Percentiles rank a stretch among this genome's conserved stretches.
phyloP scores from a whole-genome alignment of 2,113 vertebrate species.

The Dolichallabes microphthalmus region DNA sequence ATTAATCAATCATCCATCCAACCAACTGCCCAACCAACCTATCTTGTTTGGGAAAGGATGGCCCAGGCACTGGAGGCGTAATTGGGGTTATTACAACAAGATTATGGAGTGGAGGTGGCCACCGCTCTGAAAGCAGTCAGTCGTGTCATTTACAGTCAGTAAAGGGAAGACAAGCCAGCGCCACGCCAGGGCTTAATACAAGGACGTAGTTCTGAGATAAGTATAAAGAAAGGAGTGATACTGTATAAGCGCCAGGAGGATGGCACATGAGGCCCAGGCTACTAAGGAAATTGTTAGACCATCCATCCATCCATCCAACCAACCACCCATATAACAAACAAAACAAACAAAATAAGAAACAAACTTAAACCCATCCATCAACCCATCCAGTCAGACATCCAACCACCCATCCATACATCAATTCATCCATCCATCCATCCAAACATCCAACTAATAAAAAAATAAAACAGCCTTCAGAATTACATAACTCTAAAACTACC shows the following conservation, averaged over 20 bases:
- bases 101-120: conserved; percentile 65
- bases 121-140: conserved; percentile 75
- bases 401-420: no score
- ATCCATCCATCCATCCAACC: background rate
- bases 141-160: conserved; percentile 72
- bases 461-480: no score
- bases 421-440: background rate
- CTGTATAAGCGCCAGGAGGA: background rate
- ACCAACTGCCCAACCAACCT: background rate
- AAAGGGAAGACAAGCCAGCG: conserved; percentile 50
- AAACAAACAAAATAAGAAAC: no score
- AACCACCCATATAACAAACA: no score
- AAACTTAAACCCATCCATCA: no score
- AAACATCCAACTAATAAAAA: background rate
- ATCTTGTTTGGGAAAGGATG: conserved; percentile 36
- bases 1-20: background rate
- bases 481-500: background rate
- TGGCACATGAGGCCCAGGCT: background rate
- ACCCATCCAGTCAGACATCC: no score
- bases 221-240: conserved; percentile 48
- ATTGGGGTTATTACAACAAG: conserved; percentile 73
- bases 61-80: conserved; percentile 60
- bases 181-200: conserved; percentile 67
- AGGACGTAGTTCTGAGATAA: conserved; percentile 64
- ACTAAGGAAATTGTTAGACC: background rate